Conservation (phyloP, 2,797 vertebrate species). For the Oceanodroma leucorhoa region DNA sequence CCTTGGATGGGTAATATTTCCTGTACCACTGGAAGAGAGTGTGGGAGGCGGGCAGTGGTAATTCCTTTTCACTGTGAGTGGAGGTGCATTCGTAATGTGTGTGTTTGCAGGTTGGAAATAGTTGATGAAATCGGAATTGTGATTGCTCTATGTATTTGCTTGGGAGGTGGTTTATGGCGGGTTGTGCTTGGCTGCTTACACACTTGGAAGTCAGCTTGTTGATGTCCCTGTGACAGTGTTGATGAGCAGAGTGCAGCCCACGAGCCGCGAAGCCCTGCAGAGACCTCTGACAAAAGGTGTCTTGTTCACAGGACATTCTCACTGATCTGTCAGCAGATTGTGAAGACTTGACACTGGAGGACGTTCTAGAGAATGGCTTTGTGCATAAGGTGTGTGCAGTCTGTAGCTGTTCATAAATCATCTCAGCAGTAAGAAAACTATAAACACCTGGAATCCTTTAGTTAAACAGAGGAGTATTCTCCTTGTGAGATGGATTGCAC, state of each 20-base stretch:
- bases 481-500: background rate
- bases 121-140: background rate
- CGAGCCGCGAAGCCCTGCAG: background rate
- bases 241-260: fast-evolving
- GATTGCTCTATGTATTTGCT: background rate
- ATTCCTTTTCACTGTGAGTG: background rate
- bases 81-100: background rate
- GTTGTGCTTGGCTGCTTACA: background rate
- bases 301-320: constrained; percentile 83
- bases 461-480: background rate
- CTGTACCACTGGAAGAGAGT: background rate
- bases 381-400: constrained; percentile 88
- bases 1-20: background rate
- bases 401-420: background rate
- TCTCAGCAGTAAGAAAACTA: background rate
- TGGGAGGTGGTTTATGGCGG: background rate
- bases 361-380: constrained; percentile 85
- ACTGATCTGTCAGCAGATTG: constrained; percentile 94
- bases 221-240: background rate
- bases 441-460: background rate
- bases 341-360: constrained; percentile 86
- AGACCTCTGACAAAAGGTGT: background rate
- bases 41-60: background rate
- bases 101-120: background rate
- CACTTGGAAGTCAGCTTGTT: background rate